Base-by-base conservation (phyloP, 1,140 invertebrate genomes). In the Lepidurus couesii region DNA sequence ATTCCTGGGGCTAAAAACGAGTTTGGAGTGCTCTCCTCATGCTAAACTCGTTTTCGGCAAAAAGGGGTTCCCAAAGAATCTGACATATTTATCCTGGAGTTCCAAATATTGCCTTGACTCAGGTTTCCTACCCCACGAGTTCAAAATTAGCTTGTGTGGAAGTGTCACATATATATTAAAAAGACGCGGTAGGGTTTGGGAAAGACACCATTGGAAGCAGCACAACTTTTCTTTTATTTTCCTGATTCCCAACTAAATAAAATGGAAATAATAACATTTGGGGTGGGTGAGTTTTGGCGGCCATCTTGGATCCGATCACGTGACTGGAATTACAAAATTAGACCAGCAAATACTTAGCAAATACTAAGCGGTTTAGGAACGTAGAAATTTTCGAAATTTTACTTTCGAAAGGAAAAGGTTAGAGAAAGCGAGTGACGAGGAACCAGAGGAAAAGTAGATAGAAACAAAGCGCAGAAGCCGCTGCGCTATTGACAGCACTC, bases 141-240 rank as follows among this genome's bases (percentile, higher is more conserved):
- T 65, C 53, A 65, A 65, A 65, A 65, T 65, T 65, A 65, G 53
- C 53, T 21, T 16, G 16, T 65, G 21, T 65, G 53, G n/a, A 65
- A 34, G 34, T 34, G 34, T 34, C 34, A 34, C 34, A 34, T 34
- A 34, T 34, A 34, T 4, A 34, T 34, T 34, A 34, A 34, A 34
- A 34, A 34, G 34, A 34, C 34, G 3, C 4, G 34, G 34, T 34
- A 34, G 3, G 34, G 4, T 34, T 34, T 34, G 34, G 34, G 34
- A 34, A 34, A 34, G 34, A 34, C 34, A 34, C 2, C 3, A 34
- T 34, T 16, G 53, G 21, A 65, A 65, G 53, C 53, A 65, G 53
- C n/a, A 65, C 53, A 65, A 65, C 53, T 13, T 21, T 65, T 65
- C 4, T 65, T 65, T 7, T 65, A 65, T n/a, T 21, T 65, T 65